phyloP scores from a whole-genome alignment of 2,113 vertebrate species.

The Turnix velox region DNA sequence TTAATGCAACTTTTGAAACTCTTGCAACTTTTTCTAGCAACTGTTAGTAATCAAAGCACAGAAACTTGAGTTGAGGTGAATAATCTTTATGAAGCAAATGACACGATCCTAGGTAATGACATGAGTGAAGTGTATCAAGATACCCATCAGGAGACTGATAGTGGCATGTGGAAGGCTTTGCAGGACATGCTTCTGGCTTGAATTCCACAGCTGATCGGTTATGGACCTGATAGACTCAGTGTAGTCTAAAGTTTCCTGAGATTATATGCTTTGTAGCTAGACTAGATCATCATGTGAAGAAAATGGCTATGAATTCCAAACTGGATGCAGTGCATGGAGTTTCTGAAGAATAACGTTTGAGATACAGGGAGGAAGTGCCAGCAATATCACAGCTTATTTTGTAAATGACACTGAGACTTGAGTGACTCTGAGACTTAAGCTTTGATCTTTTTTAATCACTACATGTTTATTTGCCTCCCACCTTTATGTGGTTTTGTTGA shows the following conservation, averaged over 20 bases:
- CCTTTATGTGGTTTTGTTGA: background rate
- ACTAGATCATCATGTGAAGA: background rate
- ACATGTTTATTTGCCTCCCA: background rate
- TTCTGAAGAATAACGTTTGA: background rate
- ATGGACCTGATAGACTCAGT: background rate
- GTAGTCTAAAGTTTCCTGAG: background rate
- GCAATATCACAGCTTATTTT: background rate
- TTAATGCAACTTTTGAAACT: background rate
- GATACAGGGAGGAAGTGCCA: background rate
- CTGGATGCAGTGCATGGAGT: background rate
- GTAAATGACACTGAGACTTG: background rate
- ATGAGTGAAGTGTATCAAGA: background rate
- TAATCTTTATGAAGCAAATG: background rate
- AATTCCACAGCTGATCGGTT: background rate
- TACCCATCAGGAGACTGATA: background rate
- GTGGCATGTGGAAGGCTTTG: rapidly evolving
- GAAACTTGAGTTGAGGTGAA: background rate
- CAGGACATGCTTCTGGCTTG: background rate
- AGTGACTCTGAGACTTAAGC: background rate
- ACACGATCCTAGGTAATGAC: background rate
- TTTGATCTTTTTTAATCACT: background rate
- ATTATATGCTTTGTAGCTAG: background rate
- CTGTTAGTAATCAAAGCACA: background rate
- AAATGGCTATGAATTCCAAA: background rate
- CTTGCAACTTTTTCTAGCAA: background rate